Conservation (phyloP, 2,113 vertebrate species). For the Chrysemys picta region DNA sequence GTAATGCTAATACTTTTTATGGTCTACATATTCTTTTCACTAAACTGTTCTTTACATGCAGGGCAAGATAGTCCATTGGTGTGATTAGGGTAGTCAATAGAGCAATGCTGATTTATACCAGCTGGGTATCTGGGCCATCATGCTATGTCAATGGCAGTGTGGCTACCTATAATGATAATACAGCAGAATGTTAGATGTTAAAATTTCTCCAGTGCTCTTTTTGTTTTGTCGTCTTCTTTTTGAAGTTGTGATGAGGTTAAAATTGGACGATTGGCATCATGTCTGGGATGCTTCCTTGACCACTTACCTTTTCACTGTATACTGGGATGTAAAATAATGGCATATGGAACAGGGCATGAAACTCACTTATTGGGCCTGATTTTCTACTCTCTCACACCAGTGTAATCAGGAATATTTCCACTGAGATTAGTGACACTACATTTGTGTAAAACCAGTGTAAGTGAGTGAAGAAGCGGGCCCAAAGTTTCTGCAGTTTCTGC, state of each 20-base stretch:
- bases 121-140: background rate
- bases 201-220: slow-evolving; percentile 1
- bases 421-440: slow-evolving; percentile 6
- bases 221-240: background rate
- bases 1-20: slow-evolving; percentile 39
- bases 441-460: slow-evolving; percentile 16
- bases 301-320: accelerated
- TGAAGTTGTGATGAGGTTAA: background rate
- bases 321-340: background rate
- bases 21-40: background rate
- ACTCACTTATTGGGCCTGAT: background rate
- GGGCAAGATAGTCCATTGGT: background rate
- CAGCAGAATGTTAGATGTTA: background rate
- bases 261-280: background rate
- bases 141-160: accelerated
- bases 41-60: slow-evolving; percentile 18
- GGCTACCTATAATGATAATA: background rate
- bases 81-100: background rate
- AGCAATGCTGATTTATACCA: background rate
- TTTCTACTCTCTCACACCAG: background rate
- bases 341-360: background rate
- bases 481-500: background rate
- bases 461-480: background rate
- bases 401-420: background rate
- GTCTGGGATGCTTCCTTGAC: background rate